A percentile compares a stretch with the other conserved stretches of the same genome.
Evolutionary conservation across 2,797 vertebrate genomes (phyloP).

Genomic region (Anableps anableps): DNA sequence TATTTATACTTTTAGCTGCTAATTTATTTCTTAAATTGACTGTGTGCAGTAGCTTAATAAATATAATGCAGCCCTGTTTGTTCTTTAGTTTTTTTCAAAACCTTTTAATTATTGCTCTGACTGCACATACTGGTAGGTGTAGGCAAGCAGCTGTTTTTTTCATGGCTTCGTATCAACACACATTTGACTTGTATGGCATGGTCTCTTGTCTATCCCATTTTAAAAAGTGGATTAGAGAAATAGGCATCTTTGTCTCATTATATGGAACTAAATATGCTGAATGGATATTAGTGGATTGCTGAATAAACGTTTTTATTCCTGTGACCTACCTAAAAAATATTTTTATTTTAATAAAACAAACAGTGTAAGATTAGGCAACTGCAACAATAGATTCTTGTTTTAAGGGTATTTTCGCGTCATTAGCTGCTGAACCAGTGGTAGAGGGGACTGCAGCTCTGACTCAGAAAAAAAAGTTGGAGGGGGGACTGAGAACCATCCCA

Average conservation of each 20-base stretch:
- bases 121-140: not conserved
- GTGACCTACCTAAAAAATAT: not conserved
- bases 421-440: not conserved
- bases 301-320: not conserved
- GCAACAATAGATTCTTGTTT: not conserved
- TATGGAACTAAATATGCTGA: not conserved
- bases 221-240: not conserved
- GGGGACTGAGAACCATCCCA: slow-evolving; percentile 41
- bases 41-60: not conserved
- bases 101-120: not conserved
- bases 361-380: too few species aligned
- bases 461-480: slow-evolving; percentile 7
- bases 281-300: not conserved
- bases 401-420: not conserved
- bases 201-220: not conserved
- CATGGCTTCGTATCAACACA: not conserved
- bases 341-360: not conserved
- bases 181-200: not conserved
- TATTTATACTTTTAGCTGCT: not conserved
- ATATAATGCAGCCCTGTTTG: not conserved
- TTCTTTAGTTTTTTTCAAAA: not conserved
- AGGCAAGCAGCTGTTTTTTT: not conserved
- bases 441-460: slow-evolving; percentile 11
- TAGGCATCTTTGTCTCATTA: not conserved
- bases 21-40: not conserved